Conservation (phyloP, 2,888 invertebrate species). For the Pachycephus smyrnensis region DNA sequence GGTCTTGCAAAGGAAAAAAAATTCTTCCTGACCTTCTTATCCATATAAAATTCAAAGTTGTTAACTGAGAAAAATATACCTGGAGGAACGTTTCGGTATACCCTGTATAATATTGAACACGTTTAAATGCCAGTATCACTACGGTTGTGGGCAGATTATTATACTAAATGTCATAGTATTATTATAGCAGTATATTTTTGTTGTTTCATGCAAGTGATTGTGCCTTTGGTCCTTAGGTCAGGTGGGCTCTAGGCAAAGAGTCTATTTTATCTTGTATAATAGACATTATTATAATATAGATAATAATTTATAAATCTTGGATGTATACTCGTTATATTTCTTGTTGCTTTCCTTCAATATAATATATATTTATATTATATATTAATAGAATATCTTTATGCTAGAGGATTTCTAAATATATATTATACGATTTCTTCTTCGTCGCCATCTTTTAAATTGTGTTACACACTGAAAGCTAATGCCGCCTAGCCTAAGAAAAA, state of each 20-base stretch:
- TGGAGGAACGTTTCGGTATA: background rate
- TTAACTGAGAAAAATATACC: background rate
- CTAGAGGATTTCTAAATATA: constrained; percentile 40
- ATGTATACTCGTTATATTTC: constrained; percentile 39
- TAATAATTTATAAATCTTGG: constrained; percentile 65
- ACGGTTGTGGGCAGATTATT: constrained; percentile 40
- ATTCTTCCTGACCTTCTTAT: too few relatives aligned
- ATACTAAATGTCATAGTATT: constrained; percentile 48
- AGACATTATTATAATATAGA: constrained; percentile 51
- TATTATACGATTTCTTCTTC: constrained; percentile 44
- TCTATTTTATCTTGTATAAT: constrained; percentile 62
- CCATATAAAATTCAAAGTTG: background rate
- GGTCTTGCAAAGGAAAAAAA: too few relatives aligned
- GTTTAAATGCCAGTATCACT: constrained; percentile 48
- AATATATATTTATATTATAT: constrained; percentile 49
- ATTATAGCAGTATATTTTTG: constrained; percentile 54
- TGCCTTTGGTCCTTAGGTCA: constrained; percentile 66
- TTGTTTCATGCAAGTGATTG: constrained; percentile 62
- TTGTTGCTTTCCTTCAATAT: constrained; percentile 55
- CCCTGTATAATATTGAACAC: constrained; percentile 19
- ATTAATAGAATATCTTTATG: constrained; percentile 61
- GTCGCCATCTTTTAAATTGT: constrained; percentile 38
- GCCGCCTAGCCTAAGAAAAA: constrained; percentile 48
- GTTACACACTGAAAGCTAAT: constrained; percentile 60
- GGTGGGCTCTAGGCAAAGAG: constrained; percentile 65